A percentile compares a stretch with the other conserved stretches of the same genome.
These are phyloP conservation scores for Cryptus armator DNA, from an alignment of 2,888 invertebrate species.

Conservation along the genomic window DNA sequence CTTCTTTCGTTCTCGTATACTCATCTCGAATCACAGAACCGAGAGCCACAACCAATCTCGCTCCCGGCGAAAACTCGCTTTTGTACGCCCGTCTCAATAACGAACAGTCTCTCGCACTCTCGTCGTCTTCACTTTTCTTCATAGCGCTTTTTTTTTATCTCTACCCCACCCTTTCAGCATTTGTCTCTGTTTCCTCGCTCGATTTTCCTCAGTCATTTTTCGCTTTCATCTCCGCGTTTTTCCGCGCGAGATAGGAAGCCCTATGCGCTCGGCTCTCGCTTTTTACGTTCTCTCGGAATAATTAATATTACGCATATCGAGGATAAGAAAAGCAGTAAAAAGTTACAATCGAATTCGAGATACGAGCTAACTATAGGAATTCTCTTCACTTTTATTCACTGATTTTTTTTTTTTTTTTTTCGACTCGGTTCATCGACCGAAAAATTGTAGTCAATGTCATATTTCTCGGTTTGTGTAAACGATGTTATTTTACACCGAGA, in stretches of 20 bases:
- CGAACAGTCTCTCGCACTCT: conserved; percentile 44
- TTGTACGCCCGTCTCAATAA: conserved; percentile 38
- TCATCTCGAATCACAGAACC: conserved; percentile 29
- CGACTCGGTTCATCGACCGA: no score
- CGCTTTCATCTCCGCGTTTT: conserved; percentile 49
- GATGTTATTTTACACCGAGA: no score
- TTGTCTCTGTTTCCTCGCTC: conserved; percentile 24
- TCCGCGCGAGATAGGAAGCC: background rate
- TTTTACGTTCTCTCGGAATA: no score
- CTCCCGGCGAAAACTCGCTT: conserved; percentile 44
- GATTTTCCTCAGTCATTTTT: conserved; percentile 10
- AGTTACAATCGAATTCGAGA: no score
- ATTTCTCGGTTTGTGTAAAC: no score
- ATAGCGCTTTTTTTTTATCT: background rate
- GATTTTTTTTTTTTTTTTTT: no score
- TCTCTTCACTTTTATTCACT: no score
- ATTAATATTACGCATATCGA: no score
- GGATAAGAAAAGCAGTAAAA: no score
- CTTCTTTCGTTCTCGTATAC: conserved; percentile 13
- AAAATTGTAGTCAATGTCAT: no score
- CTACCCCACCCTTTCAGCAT: background rate
- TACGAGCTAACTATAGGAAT: no score
- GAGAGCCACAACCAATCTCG: conserved; percentile 33
- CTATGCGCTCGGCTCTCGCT: background rate
- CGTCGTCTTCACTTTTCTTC: conserved; percentile 44